These are phyloP conservation scores for Myrmophylax atrothorax DNA, from an alignment of 2,113 vertebrate species.

Conservation along the genomic window DNA sequence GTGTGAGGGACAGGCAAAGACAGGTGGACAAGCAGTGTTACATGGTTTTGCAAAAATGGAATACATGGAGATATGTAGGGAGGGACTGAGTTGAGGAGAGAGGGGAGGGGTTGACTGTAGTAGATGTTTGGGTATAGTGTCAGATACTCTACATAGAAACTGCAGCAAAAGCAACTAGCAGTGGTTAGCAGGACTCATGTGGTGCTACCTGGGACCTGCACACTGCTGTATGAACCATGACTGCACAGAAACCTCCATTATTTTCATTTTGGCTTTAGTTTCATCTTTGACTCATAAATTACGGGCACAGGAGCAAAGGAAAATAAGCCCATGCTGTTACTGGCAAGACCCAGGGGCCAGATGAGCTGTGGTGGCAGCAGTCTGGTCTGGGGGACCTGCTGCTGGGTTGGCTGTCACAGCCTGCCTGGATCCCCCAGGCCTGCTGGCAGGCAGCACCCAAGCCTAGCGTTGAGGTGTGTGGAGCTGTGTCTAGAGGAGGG, in stretches of 20 bases:
- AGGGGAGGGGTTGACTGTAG: background rate
- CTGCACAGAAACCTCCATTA: background rate
- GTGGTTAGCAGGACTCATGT: background rate
- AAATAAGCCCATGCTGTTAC: background rate
- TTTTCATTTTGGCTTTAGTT: background rate
- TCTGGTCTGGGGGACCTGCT: rapidly evolving
- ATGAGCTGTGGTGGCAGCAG: rapidly evolving
- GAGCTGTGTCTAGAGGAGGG: background rate
- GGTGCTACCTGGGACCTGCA: background rate
- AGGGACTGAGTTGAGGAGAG: background rate
- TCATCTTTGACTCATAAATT: background rate
- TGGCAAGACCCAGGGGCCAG: background rate
- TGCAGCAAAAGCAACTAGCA: background rate
- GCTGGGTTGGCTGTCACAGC: background rate
- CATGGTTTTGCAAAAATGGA: background rate
- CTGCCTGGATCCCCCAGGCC: background rate
- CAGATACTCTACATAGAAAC: background rate
- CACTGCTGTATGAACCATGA: background rate
- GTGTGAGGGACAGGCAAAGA: background rate
- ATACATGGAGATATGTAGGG: background rate
- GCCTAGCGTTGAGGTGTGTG: background rate
- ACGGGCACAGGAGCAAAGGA: background rate
- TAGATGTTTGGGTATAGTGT: background rate
- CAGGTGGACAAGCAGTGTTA: background rate
- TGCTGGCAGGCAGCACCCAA: background rate